These are phyloP conservation scores for Dicroscelio sp. DNA, from an alignment of 2,888 invertebrate species.

Conservation along the genomic window DNA sequence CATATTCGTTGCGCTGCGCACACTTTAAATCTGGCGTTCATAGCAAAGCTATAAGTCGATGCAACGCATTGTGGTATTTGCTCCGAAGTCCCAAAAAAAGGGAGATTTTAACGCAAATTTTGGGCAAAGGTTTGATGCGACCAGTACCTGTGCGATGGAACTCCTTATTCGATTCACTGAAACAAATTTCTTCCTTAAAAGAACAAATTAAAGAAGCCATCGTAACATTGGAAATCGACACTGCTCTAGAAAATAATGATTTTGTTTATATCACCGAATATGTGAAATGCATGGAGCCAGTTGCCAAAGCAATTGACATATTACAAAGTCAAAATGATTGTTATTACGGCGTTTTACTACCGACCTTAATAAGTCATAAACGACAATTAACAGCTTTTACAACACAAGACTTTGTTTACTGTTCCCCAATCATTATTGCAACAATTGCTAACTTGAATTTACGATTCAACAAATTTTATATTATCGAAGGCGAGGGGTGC, in stretches of 20 bases:
- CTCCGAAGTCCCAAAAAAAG: conserved; percentile 4
- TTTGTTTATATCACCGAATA: conserved; percentile 52
- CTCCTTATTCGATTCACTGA: conserved; percentile 20
- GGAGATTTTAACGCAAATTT: background rate
- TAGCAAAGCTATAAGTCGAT: background rate
- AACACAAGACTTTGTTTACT: too few species aligned
- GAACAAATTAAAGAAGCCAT: background rate
- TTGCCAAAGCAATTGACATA: conserved; percentile 29
- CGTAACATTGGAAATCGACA: background rate
- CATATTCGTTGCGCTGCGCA: conserved; percentile 43
- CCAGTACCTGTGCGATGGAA: conserved; percentile 28
- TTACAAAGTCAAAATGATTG: conserved; percentile 38
- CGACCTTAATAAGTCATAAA: too few species aligned
- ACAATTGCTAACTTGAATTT: background rate
- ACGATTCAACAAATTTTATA: conserved; percentile 8
- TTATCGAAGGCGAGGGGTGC: conserved; percentile 11
- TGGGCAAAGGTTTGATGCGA: background rate
- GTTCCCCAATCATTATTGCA: conserved; percentile 3
- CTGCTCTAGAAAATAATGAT: background rate
- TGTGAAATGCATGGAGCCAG: conserved; percentile 34
- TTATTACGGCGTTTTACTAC: conserved; percentile 41
- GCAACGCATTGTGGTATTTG: conserved; percentile 34
- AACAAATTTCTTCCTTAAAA: background rate
- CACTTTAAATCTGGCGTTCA: background rate
- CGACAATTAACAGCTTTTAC: too few species aligned